A percentile compares a stretch with the other conserved stretches of the same genome.
phyloP scores from a whole-genome alignment of 2,797 vertebrate species.

The Sebastes steindachneri region DNA sequence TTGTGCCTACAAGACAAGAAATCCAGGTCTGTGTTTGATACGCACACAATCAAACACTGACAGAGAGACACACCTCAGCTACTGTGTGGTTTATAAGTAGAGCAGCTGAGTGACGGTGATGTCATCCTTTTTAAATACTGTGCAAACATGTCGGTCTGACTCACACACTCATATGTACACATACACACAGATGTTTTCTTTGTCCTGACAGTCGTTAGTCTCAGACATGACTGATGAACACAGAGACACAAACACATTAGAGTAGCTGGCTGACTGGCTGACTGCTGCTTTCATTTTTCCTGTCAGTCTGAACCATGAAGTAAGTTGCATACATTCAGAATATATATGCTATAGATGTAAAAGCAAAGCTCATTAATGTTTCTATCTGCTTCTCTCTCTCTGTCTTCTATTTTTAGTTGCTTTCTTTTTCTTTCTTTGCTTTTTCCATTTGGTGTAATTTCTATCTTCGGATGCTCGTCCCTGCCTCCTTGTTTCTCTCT shows the following conservation, averaged over 20 bases:
- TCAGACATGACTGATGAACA: background rate
- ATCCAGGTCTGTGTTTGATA: background rate
- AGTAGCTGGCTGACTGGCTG: background rate
- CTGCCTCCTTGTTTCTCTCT: background rate
- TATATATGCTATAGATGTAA: background rate
- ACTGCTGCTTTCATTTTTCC: background rate
- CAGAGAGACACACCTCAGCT: background rate
- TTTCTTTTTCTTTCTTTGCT: background rate
- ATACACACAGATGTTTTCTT: background rate
- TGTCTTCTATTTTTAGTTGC: background rate
- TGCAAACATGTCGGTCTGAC: background rate
- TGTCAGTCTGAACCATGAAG: background rate
- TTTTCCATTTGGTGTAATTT: background rate
- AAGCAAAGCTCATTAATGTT: background rate
- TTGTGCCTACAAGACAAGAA: background rate
- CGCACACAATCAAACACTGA: background rate
- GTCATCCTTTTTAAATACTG: constrained; percentile 12
- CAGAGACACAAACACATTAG: background rate
- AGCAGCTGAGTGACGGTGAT: constrained; percentile 15
- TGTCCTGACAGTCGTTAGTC: background rate
- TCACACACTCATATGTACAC: background rate
- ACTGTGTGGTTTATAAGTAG: background rate
- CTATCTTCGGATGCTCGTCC: background rate
- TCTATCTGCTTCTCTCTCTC: background rate
- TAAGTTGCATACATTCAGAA: background rate